Conservation (phyloP, 2,888 invertebrate species). For the Chrysopilus asiliformis region DNA sequence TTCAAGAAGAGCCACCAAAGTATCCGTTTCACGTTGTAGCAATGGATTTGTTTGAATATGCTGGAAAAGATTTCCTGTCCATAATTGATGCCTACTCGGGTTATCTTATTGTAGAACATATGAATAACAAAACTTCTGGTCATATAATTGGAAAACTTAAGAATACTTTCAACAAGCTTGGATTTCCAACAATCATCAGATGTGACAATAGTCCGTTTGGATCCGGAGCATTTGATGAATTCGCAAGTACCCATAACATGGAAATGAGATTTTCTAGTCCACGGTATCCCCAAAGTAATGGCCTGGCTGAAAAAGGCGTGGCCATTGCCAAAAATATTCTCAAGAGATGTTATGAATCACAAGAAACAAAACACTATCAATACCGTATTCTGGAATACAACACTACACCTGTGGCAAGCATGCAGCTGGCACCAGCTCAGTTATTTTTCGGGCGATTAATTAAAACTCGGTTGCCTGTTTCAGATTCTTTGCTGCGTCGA, state of each 20-base stretch:
- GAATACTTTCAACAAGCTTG: conserved; percentile 14
- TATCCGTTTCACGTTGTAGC: conserved; percentile 12
- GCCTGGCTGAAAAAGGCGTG: conserved; percentile 14
- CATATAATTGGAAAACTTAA: conserved; percentile 8
- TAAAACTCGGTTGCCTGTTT: conserved; percentile 13
- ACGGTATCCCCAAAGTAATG: no score
- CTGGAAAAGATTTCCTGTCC: conserved; percentile 6
- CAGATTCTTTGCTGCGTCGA: conserved; percentile 8
- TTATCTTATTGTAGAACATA: background rate
- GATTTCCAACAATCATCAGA: conserved; percentile 18
- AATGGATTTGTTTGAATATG: conserved; percentile 13
- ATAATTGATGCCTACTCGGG: conserved; percentile 13
- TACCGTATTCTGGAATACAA: conserved; percentile 14
- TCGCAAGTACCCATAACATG: background rate
- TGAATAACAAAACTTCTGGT: conserved; percentile 5
- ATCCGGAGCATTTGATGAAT: conserved; percentile 10
- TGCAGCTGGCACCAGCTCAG: conserved; percentile 10
- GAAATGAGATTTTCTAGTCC: background rate
- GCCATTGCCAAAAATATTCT: conserved; percentile 15
- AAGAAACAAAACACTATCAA: conserved; percentile 8
- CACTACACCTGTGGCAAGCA: conserved; percentile 11
- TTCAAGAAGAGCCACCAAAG: conserved; percentile 13
- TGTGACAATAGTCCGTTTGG: conserved; percentile 14
- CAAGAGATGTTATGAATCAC: conserved; percentile 9
- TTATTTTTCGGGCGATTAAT: conserved; percentile 14